These are phyloP conservation scores for Diachasma alloeum DNA, from an alignment of 1,140 invertebrate species.

Conservation along the genomic window DNA sequence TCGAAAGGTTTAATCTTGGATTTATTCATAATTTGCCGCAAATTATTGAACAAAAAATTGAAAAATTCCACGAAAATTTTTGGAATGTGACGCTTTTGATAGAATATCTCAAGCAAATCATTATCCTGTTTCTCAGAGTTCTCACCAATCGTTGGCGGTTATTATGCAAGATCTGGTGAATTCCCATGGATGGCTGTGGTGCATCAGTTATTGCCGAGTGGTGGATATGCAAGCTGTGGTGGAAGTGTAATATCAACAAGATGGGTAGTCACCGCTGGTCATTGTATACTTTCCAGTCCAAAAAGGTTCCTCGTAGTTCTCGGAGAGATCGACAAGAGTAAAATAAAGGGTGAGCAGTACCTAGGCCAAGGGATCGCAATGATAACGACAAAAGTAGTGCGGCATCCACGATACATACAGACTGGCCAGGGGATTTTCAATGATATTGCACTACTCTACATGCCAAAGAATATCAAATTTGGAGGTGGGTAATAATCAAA, in stretches of 20 bases:
- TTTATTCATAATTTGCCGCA: too few relatives aligned
- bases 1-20: too few relatives aligned
- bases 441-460: constrained; percentile 35
- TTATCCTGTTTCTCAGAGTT: too few relatives aligned
- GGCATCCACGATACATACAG: constrained; percentile 6
- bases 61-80: neutral
- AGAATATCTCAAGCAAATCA: neutral
- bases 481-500: constrained; percentile 16
- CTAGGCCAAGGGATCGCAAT: constrained; percentile 12
- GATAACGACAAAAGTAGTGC: neutral
- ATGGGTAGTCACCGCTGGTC: constrained; percentile 20
- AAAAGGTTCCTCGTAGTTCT: constrained; percentile 1
- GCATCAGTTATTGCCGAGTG: neutral
- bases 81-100: neutral
- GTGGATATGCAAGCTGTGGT: neutral
- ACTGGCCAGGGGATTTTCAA: constrained; percentile 5
- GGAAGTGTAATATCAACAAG: constrained; percentile 5
- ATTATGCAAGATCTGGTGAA: too few relatives aligned
- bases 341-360: constrained; percentile 6
- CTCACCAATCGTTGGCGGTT: too few relatives aligned
- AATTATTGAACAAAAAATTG: neutral
- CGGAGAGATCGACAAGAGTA: constrained; percentile 1
- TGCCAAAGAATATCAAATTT: constrained; percentile 37
- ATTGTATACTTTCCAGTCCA: neutral
- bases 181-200: too few relatives aligned